Evolutionary conservation across 1,140 invertebrate species (phyloP), one percentile per base, ranked within the genome.

Genomic region (Drosophila ercepeae): DNA sequence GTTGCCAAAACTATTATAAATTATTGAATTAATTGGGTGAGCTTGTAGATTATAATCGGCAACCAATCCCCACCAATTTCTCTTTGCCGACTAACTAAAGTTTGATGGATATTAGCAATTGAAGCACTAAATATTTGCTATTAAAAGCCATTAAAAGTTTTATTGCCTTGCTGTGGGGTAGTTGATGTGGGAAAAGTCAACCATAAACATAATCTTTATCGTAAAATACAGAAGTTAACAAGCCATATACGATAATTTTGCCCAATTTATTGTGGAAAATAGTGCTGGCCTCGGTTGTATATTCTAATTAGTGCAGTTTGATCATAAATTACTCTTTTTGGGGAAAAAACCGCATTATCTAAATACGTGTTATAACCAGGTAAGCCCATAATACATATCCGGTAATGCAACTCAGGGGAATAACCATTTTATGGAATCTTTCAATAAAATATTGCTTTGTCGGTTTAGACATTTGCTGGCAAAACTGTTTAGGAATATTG

Each of bases 1-100:
- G 8, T 77, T 70, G 41, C 73, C 77, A 45, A 86, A 86, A 2
- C 79, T 83, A 16, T 19, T 39, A 16, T 14, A 39, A 39, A 39
- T 16, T 39, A 42, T 42, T 0, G 16, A 42, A 19, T 42, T 42
- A 9, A 2, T 18, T 42, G 7, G 9, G 39, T 19, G 13, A 18
- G 8, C 16, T 18, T 19, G 11, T 42, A 19, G 16, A 3, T 42
- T 42, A 32, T 2, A 39, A 16, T 39, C 14, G 2, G 39, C 16
- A 9, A 9, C 8, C 13, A 42, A 0, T 8, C 6, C 39, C 8
- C 9, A 18, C 16, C 16, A 18, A 42, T 42, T 42, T 42, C 6
- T 18, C 8, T 5, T 0, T 19, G 18, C 39, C 39, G 39, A 18
- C 14, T 18, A 42, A 14, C 16, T 19, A 9, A 42, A 42, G 16